Conservation (phyloP, 2,888 invertebrate species). For the Pedicia rivosa region DNA sequence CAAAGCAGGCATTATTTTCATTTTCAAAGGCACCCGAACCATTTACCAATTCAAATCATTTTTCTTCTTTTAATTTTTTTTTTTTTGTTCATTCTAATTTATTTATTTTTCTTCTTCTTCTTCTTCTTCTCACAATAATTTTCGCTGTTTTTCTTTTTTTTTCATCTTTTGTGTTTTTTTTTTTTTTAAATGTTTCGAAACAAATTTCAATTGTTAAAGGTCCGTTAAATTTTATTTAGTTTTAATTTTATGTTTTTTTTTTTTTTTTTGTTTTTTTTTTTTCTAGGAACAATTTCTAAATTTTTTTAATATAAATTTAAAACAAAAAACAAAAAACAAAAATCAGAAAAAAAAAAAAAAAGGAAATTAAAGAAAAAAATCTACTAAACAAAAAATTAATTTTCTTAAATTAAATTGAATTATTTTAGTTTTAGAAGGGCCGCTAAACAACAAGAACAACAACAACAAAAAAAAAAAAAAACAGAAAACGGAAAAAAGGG, state of each 20-base stretch:
- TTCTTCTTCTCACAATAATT: too few relatives aligned
- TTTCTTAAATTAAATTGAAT: too few relatives aligned
- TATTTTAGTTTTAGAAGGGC: too few relatives aligned
- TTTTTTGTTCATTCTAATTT: background rate
- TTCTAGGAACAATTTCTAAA: conserved; percentile 2
- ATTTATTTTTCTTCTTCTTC: too few relatives aligned
- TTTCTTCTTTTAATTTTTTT: background rate
- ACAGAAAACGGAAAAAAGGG: too few relatives aligned
- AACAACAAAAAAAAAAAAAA: too few relatives aligned
- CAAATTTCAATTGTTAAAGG: conserved; percentile 1
- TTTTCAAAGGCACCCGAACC: conserved; percentile 9
- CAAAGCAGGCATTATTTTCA: conserved; percentile 8
- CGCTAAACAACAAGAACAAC: too few relatives aligned
- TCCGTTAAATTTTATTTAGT: too few relatives aligned
- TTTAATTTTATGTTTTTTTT: conserved; percentile 1
- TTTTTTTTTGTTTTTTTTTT: background rate
- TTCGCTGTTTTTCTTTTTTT: too few relatives aligned
- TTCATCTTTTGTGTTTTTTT: background rate
- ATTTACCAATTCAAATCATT: conserved; percentile 3
- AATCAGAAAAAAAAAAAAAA: background rate
- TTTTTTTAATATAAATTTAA: conserved; percentile 1
- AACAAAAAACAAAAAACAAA: background rate
- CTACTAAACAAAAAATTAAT: too few relatives aligned
- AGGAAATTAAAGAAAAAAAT: background rate
- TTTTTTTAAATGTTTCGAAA: background rate